Evolutionary conservation across 2,888 invertebrate genomes (phyloP).

Genomic region (Acanthosoma haemorrhoidale): DNA sequence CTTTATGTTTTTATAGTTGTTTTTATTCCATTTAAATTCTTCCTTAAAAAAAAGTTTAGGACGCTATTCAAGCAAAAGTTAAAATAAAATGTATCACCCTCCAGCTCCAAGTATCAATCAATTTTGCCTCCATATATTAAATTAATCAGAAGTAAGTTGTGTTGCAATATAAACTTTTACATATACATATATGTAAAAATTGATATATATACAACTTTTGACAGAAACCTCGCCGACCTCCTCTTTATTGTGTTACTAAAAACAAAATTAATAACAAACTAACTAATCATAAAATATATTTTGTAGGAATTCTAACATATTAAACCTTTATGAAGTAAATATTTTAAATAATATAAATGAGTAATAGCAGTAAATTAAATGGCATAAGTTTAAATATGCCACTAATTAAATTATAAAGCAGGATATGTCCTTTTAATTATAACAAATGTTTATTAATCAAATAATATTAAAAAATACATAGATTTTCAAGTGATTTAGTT

Average conservation of each 20-base stretch:
- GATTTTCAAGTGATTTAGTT: no score
- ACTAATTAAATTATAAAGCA: no score
- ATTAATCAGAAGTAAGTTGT: slow-evolving; percentile 30
- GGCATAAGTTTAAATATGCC: no score
- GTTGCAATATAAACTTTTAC: slow-evolving; percentile 29
- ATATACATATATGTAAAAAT: no score
- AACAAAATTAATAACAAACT: slow-evolving; percentile 31
- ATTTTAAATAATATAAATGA: no score
- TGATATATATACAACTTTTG: slow-evolving; percentile 37
- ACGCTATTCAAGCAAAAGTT: neutral
- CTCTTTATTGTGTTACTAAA: slow-evolving; percentile 31
- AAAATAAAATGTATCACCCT: slow-evolving; percentile 44
- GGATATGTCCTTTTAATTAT: no score
- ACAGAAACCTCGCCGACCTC: slow-evolving; percentile 37
- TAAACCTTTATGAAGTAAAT: slow-evolving; percentile 32
- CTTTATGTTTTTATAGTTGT: slow-evolving; percentile 7
- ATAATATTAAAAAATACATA: no score
- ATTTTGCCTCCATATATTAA: slow-evolving; percentile 49
- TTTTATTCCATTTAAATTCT: slow-evolving; percentile 21
- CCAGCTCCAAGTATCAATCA: slow-evolving; percentile 56
- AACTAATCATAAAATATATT: slow-evolving; percentile 36
- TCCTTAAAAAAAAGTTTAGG: slow-evolving; percentile 19
- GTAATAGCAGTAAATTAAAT: no score
- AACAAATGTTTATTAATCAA: no score
- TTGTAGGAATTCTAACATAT: slow-evolving; percentile 33